phyloP scores from a whole-genome alignment of 2,888 invertebrate species.

The Hermaeophaga mercurialis region DNA sequence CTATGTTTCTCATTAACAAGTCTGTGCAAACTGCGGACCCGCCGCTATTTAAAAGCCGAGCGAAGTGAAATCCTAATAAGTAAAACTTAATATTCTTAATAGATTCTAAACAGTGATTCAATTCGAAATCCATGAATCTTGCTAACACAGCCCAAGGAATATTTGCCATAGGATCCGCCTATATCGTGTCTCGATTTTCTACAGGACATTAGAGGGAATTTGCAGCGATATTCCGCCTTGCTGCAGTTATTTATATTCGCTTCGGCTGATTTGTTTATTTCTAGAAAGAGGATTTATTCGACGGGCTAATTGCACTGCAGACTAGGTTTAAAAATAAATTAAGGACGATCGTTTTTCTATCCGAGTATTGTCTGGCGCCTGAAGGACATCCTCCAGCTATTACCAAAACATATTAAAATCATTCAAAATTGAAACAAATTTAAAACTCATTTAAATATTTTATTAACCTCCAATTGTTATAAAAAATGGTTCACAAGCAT shows the following conservation, averaged over 20 bases:
- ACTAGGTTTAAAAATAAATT: conserved; percentile 1
- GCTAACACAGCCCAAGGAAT: conserved; percentile 52
- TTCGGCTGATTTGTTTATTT: conserved; percentile 46
- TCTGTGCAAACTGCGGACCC: background rate
- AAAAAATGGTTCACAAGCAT: no score
- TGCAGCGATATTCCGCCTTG: conserved; percentile 44
- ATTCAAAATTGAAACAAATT: no score
- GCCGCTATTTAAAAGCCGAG: no score
- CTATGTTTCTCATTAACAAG: background rate
- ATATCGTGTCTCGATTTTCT: conserved; percentile 52
- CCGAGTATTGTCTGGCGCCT: background rate
- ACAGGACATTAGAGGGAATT: conserved; percentile 49
- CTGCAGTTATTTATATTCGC: conserved; percentile 49
- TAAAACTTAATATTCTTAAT: conserved; percentile 17
- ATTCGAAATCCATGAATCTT: conserved; percentile 52
- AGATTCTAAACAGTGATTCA: conserved; percentile 35
- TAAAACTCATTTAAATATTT: conserved; percentile 1
- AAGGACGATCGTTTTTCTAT: background rate
- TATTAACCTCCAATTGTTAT: no score
- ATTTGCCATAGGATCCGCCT: conserved; percentile 52
- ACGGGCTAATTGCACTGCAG: conserved; percentile 16
- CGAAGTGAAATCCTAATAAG: conserved; percentile 6
- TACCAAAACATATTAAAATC: no score
- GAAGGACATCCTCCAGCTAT: background rate
- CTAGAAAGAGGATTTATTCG: conserved; percentile 21